phyloP scores from a whole-genome alignment of 2,113 vertebrate genomes.

The Corapipo altera region DNA sequence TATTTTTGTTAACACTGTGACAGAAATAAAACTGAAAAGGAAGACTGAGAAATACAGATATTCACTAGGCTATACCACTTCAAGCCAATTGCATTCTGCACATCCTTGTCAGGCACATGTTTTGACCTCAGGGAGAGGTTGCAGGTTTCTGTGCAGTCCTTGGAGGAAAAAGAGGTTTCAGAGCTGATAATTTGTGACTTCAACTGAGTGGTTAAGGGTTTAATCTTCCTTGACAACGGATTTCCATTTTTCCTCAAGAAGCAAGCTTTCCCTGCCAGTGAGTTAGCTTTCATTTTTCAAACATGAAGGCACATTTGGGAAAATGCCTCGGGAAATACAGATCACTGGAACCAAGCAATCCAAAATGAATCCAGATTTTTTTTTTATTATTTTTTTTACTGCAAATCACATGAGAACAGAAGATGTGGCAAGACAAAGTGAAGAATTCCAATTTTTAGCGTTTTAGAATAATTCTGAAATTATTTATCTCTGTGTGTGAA shows the following conservation, averaged over 20 bases:
- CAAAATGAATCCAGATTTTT: background rate
- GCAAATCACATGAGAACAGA: background rate
- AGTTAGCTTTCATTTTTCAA: background rate
- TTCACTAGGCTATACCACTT: background rate
- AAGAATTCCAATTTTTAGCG: background rate
- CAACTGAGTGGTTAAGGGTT: background rate
- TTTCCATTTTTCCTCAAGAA: background rate
- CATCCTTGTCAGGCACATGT: background rate
- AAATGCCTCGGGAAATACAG: background rate
- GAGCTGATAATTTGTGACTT: background rate
- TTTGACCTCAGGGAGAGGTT: background rate
- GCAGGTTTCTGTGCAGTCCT: background rate
- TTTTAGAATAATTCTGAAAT: background rate
- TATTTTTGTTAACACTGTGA: background rate
- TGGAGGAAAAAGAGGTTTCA: background rate
- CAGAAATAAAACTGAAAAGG: background rate
- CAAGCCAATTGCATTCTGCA: background rate
- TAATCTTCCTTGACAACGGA: background rate
- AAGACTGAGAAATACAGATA: background rate
- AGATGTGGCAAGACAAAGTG: background rate
- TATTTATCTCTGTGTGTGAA: background rate
- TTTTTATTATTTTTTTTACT: background rate
- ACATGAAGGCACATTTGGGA: background rate
- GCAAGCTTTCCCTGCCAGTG: background rate
- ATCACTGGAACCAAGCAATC: background rate